Base-by-base conservation (phyloP, 2,797 vertebrate species). In the Muscicapa striata region DNA sequence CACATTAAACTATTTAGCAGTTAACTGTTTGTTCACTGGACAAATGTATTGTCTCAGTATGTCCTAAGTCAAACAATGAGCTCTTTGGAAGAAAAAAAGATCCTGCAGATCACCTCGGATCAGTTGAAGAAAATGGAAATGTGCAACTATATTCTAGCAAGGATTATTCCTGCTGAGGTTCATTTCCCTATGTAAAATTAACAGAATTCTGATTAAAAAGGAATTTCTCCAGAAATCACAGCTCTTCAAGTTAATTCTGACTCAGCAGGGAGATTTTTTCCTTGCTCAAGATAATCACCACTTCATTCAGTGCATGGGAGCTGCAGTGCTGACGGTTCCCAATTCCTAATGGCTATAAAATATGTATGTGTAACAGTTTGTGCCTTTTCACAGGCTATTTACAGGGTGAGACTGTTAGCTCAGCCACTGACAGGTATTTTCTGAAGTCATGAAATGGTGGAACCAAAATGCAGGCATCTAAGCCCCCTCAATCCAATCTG, bases 191-290 rank as follows among this genome's bases (percentile, higher is more conserved):
- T 6, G 6, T 17, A 67, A 10, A 77, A 73, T 69, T 91, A 78
- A 83, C 20, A 85, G 48, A 91, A 36, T 40, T 55, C 15, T 81
- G 58, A 68, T 55, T 14, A 57, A 26, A 83, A 64, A 40, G 15
- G 40, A 78, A 20, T 90, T 92, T 93, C 73, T 90, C 73, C 67
- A 79, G 84, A 84, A 92, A 75, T 36, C n/a, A 6, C 30, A 78
- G 58, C 12, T 90, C 34, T 86, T 90, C 58, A 52, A 62, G 34
- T 43, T 68, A 72, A 72, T 81, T 88, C 62, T 72, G 55, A 66
- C 79, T 93, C 66, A 90, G 67, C 24, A 64, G 21, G 14, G n/a
- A 86, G n/a, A 75, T 62, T 49, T 19, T n/a, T 61, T 89, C 36
- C 52, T 76, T 70, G 68, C 59, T 74, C 74, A 82, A 76, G 48